A percentile compares a stretch with the other conserved stretches of the same genome.
Conservation (phyloP, 1,140 invertebrate genomes). For the Cyclina sinensis region DNA sequence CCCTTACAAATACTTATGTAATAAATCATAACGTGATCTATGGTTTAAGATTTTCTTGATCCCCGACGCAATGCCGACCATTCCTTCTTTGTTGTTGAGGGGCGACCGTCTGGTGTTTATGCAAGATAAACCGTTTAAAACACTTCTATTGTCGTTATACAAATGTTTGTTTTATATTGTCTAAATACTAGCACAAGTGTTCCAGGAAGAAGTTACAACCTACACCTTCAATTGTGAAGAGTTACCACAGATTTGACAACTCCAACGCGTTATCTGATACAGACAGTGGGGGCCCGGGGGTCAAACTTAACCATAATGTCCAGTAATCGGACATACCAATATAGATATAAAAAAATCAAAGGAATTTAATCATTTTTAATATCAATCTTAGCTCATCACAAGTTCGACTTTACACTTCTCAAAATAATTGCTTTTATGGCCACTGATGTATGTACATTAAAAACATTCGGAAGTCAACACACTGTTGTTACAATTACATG, state of each 20-base stretch:
- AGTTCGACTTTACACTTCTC: not conserved
- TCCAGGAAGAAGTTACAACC: not conserved
- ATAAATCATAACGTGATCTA: slow-evolving; percentile 15
- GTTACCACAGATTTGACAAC: slow-evolving; percentile 30
- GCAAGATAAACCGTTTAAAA: slow-evolving; percentile 52
- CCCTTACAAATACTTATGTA: slow-evolving; percentile 19
- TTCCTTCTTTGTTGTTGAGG: not conserved
- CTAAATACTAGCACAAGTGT: slow-evolving; percentile 6
- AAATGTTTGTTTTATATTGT: slow-evolving; percentile 48
- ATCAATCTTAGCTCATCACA: not conserved
- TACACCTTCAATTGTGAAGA: slow-evolving; percentile 25
- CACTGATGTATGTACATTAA: not conserved
- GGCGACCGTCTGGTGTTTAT: slow-evolving; percentile 11
- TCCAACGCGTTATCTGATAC: slow-evolving; percentile 3
- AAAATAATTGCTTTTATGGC: not conserved
- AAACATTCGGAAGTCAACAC: not conserved
- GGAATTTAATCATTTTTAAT: slow-evolving; percentile 27
- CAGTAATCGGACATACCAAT: not conserved
- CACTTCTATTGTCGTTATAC: not conserved
- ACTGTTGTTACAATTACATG: not conserved
- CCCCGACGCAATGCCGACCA: not conserved
- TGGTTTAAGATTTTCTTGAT: not conserved
- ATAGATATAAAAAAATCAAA: not conserved
- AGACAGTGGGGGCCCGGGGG: slow-evolving; percentile 21
- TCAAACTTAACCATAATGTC: not conserved